Evolutionary conservation across 2,113 vertebrate genomes (phyloP).

Genomic region (Rhynchomys soricoides): DNA sequence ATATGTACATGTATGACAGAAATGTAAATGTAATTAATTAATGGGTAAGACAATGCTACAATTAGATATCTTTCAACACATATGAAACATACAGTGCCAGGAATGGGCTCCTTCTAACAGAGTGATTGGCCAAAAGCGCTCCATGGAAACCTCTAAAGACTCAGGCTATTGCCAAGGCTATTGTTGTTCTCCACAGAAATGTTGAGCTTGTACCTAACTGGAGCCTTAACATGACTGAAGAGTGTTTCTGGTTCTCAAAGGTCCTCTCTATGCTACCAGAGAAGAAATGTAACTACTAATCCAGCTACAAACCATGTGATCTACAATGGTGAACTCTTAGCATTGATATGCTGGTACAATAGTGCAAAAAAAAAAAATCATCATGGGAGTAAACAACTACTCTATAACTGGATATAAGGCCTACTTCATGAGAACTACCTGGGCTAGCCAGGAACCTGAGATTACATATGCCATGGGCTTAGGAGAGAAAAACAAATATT

Average conservation of each 20-base stretch:
- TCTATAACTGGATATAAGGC: not conserved
- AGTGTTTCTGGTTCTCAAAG: not conserved
- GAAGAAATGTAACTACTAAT: not conserved
- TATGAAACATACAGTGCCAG: not conserved
- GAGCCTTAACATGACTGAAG: not conserved
- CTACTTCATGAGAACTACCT: not conserved
- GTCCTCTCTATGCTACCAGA: not conserved
- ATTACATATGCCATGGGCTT: not conserved
- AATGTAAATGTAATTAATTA: not conserved
- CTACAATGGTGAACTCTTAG: not conserved
- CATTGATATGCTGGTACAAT: not conserved
- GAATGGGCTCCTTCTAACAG: not conserved
- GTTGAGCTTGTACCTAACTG: not conserved
- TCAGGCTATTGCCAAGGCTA: not conserved
- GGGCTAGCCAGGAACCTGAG: not conserved
- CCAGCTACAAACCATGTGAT: not conserved
- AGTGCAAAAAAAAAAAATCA: not conserved
- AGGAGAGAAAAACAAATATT: not conserved
- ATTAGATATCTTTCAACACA: not conserved
- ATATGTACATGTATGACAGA: not conserved
- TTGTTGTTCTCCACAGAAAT: not conserved
- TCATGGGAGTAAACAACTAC: not conserved
- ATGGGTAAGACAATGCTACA: not conserved
- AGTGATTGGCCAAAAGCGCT: not conserved
- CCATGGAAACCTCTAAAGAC: not conserved